Evolutionary conservation across 2,797 vertebrate genomes (phyloP).

Genomic region (Muraenolepis orangiensis): DNA sequence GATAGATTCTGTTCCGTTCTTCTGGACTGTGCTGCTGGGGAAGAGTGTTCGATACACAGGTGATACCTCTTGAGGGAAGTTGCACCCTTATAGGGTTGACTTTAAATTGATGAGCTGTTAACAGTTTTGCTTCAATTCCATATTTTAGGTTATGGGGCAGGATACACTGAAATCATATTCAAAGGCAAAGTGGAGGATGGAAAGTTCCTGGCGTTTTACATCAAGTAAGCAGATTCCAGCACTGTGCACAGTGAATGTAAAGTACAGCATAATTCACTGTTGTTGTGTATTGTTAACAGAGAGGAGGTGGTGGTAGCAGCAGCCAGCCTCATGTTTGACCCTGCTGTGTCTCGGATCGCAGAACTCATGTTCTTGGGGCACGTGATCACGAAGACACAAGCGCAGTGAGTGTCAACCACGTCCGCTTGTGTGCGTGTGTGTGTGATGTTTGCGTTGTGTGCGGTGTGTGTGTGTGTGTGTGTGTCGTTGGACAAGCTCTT

Average conservation of each 20-base stretch:
- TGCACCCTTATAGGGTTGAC: not conserved
- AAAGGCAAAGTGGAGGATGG: slow-evolving; percentile 80
- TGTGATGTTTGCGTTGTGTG: not conserved
- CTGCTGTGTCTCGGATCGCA: slow-evolving; percentile 76
- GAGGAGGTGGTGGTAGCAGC: slow-evolving; percentile 78
- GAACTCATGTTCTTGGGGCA: slow-evolving; percentile 76
- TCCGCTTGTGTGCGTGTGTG: not conserved
- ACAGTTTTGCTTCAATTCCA: slow-evolving; percentile 23
- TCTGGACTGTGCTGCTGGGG: slow-evolving; percentile 82
- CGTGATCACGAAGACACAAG: slow-evolving; percentile 77
- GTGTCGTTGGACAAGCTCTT: not conserved
- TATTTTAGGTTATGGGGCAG: slow-evolving; percentile 77
- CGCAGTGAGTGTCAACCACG: slow-evolving; percentile 82
- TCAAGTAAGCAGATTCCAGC: slow-evolving; percentile 79
- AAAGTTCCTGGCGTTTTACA: slow-evolving; percentile 85
- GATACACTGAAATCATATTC: slow-evolving; percentile 81
- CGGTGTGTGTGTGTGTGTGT: not conserved
- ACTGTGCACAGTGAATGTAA: not conserved
- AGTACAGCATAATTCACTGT: not conserved
- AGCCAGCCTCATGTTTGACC: slow-evolving; percentile 85
- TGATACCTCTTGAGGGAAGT: slow-evolving; percentile 31
- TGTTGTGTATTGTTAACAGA: slow-evolving; percentile 53
- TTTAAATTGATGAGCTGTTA: not conserved
- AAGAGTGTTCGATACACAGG: slow-evolving; percentile 84
- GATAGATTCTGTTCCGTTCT: slow-evolving; percentile 81